Conservation (phyloP, 1,140 invertebrate genomes). For the Geopemphigus sp. region DNA sequence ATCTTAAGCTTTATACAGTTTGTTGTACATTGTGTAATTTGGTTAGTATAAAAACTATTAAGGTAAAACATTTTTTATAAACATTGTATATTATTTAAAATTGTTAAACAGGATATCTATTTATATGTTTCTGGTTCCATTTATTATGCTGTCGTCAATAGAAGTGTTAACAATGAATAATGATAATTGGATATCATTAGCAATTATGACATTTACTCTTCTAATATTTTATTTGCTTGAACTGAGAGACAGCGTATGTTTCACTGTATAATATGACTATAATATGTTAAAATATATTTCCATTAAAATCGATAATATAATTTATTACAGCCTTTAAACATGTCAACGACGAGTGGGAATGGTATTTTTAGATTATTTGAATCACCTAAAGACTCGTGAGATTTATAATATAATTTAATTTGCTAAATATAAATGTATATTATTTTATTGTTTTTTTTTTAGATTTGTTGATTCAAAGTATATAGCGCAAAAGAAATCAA, state of each 20-base stretch:
- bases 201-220: constrained; percentile 35
- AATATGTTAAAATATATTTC: constrained; percentile 2
- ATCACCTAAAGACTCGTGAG: constrained; percentile 26
- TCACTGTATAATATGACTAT: not conserved
- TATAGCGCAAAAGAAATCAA: constrained; percentile 3
- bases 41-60: constrained; percentile 5
- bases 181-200: constrained; percentile 15
- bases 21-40: constrained; percentile 38
- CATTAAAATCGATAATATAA: not conserved
- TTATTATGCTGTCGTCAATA: constrained; percentile 8
- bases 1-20: constrained; percentile 27
- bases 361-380: constrained; percentile 39
- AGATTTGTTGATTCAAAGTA: not conserved
- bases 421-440: not conserved
- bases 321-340: constrained; percentile 37
- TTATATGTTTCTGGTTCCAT: constrained; percentile 37
- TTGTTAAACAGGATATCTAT: constrained; percentile 34
- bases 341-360: constrained; percentile 32
- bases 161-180: constrained; percentile 20
- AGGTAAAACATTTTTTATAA: not conserved
- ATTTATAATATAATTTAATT: not conserved
- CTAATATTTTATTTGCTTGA: constrained; percentile 42
- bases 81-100: not conserved
- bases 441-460: not conserved
- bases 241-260: constrained; percentile 38